A percentile compares a stretch with the other conserved stretches of the same genome.
Evolutionary conservation across 2,113 vertebrate species (phyloP).

Genomic region (Calyptommatus sinebrachiatus): DNA sequence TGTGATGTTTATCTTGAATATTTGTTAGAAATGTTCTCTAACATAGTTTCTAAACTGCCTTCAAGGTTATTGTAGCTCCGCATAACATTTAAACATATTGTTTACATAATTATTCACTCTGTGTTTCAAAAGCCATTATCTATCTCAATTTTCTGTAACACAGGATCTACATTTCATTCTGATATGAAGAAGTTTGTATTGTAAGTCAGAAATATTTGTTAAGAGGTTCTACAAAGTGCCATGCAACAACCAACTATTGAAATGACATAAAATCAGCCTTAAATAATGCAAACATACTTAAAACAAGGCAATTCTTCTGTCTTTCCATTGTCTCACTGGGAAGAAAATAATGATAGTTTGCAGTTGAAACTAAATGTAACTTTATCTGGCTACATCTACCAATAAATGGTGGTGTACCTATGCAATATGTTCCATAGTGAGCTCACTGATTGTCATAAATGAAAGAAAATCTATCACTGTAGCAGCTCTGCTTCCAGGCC

Average conservation of each 20-base stretch:
- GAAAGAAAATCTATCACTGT: too few relatives aligned
- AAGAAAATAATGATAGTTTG: too few relatives aligned
- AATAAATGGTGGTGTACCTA: too few relatives aligned
- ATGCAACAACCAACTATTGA: background rate
- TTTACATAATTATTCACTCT: conserved; percentile 39
- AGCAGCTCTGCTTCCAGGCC: too few relatives aligned
- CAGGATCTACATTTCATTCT: background rate
- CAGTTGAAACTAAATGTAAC: too few relatives aligned
- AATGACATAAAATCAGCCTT: background rate
- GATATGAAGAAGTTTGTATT: background rate
- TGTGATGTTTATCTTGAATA: background rate
- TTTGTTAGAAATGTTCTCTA: background rate
- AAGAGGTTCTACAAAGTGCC: background rate
- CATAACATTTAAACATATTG: background rate
- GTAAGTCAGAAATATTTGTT: background rate
- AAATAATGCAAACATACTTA: background rate
- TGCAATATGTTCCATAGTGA: too few relatives aligned
- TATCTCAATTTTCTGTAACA: background rate
- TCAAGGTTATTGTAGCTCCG: background rate
- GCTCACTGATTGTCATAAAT: too few relatives aligned
- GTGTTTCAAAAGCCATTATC: background rate
- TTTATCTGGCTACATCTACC: too few relatives aligned
- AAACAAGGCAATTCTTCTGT: background rate
- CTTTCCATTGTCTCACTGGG: background rate
- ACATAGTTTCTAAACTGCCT: background rate